Base-by-base conservation (phyloP, 92 coral and sea anemone species). In the Porites rus region DNA sequence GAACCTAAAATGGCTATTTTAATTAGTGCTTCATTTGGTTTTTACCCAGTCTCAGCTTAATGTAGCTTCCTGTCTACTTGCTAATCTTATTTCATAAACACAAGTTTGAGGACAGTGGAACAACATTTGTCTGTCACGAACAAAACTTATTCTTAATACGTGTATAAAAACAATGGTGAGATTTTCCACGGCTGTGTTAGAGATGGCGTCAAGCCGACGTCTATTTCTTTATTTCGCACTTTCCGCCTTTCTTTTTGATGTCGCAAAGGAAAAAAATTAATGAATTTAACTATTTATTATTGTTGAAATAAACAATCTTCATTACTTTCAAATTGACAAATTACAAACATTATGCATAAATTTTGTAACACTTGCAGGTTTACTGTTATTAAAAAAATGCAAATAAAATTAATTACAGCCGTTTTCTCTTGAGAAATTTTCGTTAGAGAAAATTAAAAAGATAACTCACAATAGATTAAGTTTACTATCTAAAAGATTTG, bases 181-280 rank as follows among this genome's bases (percentile, higher is more conserved):
- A 81, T 31, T 81, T 31, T 25, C 69, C n/a, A 69, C 69, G 65
- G 69, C 86, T 81, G 86, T 81, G 52, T 81, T 64, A 11, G 24
- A 59, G 13, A 4, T 58, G 86, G 86, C 86, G 86, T 71, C 77
- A 63, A 8, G 8, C 0, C 31, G 86, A 70, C 86, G 43, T 46
- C 14, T 2, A 10, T n/a, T 38, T n/a, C 56, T 13, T 59, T 66
- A 21, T 60, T 72, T 81, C 60, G 16, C 31, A 58, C 72, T 81
- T 74, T 81, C 69, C 69, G 69, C 31, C 21, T 81, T 6, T 81
- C 46, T 70, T 81, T 70, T 25, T 56, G 52, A 50, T 79, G 67
- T 67, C 65, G 51, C 43, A 51, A 79, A 50, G 56, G 66, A 65
- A 38, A 38, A 28, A 77, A 78, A 81, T 16, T 60, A 69, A 69